Conservation (phyloP, 1,140 invertebrate genomes). For the Coboldia fuscipes region DNA sequence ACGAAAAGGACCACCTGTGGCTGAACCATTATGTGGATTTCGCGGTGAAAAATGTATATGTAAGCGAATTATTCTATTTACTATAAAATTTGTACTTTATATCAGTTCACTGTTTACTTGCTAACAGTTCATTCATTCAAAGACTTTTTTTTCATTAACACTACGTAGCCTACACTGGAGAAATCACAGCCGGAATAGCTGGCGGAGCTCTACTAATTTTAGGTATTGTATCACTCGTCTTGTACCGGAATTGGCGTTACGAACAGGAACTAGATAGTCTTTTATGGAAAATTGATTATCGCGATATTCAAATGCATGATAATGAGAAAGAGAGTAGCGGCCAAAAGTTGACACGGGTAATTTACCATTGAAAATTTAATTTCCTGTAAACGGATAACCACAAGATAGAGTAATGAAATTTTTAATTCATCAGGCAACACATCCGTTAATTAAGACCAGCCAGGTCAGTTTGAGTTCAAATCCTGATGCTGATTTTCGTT, state of each 20-base stretch:
- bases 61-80: constrained; percentile 26
- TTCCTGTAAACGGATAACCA: too few species aligned
- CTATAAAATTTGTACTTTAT: too few species aligned
- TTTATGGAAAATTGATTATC: constrained; percentile 89
- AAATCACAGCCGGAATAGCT: constrained; percentile 57
- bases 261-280: constrained; percentile 86
- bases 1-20: constrained; percentile 49
- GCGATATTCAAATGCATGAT: constrained; percentile 55
- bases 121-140: too few species aligned
- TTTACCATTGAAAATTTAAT: too few species aligned
- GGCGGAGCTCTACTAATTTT: constrained; percentile 51
- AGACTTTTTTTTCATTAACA: too few species aligned
- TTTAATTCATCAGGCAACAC: constrained; percentile 25
- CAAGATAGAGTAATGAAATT: too few species aligned
- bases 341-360: constrained; percentile 25
- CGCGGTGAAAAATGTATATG: constrained; percentile 73
- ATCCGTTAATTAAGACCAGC: constrained; percentile 50
- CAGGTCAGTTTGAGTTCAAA: constrained; percentile 73
- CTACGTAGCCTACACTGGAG: constrained; percentile 54
- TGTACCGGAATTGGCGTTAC: constrained; percentile 82
- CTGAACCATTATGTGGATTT: constrained; percentile 86
- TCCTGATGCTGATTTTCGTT: constrained; percentile 62
- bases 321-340: constrained; percentile 20
- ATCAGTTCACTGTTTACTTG: too few species aligned
- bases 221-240: constrained; percentile 38